phyloP scores from a whole-genome alignment of 2,888 invertebrate genomes.

The Corbicula japonica region DNA sequence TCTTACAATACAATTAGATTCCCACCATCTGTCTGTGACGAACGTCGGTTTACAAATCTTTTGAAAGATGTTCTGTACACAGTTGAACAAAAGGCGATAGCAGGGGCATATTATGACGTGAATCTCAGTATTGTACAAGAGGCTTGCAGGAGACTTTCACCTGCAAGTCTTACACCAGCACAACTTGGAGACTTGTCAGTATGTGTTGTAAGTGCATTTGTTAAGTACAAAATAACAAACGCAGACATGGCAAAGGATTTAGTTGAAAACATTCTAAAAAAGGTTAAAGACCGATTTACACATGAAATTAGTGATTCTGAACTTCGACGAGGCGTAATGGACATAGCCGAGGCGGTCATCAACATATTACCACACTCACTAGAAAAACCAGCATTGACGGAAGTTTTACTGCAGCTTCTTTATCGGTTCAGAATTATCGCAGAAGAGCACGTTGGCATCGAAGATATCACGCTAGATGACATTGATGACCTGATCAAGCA shows the following conservation, averaged over 20 bases:
- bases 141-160: slow-evolving; percentile 38
- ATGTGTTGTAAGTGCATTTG: slow-evolving; percentile 31
- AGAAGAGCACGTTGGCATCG: background rate
- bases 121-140: slow-evolving; percentile 48
- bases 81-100: slow-evolving; percentile 40
- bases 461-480: slow-evolving; percentile 13
- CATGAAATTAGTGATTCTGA: slow-evolving; percentile 21
- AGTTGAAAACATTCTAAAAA: slow-evolving; percentile 44
- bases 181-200: slow-evolving; percentile 51
- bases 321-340: slow-evolving; percentile 39
- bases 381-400: slow-evolving; percentile 29
- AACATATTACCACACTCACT: slow-evolving; percentile 2
- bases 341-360: slow-evolving; percentile 56
- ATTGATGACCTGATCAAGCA: slow-evolving; percentile 36
- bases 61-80: slow-evolving; percentile 42
- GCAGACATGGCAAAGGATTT: slow-evolving; percentile 41
- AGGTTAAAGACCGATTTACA: slow-evolving; percentile 37
- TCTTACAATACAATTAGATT: slow-evolving; percentile 59
- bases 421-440: slow-evolving; percentile 25
- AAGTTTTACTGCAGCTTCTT: slow-evolving; percentile 47
- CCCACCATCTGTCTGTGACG: slow-evolving; percentile 29
- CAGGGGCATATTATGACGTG: slow-evolving; percentile 12
- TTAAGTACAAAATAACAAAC: slow-evolving; percentile 4
- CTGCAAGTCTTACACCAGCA: slow-evolving; percentile 27
- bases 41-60: slow-evolving; percentile 37